Evolutionary conservation across 2,888 invertebrate genomes (phyloP), one percentile per base, ranked within the genome.

Genomic region (Trilocha varians): DNA sequence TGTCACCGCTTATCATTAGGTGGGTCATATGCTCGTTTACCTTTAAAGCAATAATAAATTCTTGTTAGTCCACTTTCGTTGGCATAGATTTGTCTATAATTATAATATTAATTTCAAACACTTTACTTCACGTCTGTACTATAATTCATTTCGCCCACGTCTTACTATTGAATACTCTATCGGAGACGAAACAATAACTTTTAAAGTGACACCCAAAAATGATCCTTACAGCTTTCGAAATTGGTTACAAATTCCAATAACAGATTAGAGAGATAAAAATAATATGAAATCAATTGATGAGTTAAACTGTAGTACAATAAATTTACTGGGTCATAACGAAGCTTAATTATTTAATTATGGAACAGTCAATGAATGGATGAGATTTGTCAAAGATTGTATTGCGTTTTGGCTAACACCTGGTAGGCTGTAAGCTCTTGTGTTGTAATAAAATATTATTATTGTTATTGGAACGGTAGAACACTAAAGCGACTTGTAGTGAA

Each of bases 71-170:
- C n/a, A n/a, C n/a, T n/a, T n/a, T n/a, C n/a, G n/a, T n/a, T n/a
- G n/a, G n/a, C n/a, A n/a, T n/a, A n/a, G n/a, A n/a, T n/a, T n/a
- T n/a, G n/a, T n/a, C n/a, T n/a, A n/a, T n/a, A n/a, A n/a, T n/a
- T n/a, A n/a, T n/a, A n/a, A n/a, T n/a, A n/a, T n/a, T n/a, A n/a
- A n/a, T n/a, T n/a, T n/a, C n/a, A n/a, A n/a, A n/a, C 25, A 13
- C 13, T 42, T 42, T 16, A 32, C 14, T 32, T 3, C 16, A 36
- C 41, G 49, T 47, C 43, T 47, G 59, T 61, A 60, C 61, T 38
- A 13, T 36, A 44, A 44, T 44, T 44, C 40, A 43, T 39, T 41
- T 46, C 59, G 49, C 61, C 61, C 55, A 61, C 59, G 49, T 50
- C 43, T 40, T 40, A 48, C 50, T 42, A 53, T 60, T 56, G 46